Percentiles rank a stretch among this genome's conserved stretches.
Conservation (phyloP, 1,140 invertebrate genomes). For the Lordiphosa collinella region DNA sequence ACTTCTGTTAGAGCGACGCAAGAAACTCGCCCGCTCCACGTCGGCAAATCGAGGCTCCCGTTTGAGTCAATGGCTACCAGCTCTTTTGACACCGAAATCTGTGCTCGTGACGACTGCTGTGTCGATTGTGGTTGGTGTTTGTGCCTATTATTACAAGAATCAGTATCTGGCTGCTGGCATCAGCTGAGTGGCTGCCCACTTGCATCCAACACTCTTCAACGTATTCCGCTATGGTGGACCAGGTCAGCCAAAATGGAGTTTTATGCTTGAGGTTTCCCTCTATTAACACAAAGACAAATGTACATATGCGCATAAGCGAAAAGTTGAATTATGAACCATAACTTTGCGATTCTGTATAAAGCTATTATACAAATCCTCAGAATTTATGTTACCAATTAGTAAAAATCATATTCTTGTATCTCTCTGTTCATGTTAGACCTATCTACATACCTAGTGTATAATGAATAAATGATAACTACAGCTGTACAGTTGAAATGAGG, state of each 20-base stretch:
- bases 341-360: background rate
- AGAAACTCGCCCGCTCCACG: constrained; percentile 59
- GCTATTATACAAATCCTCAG: background rate
- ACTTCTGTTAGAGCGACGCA: constrained; percentile 80
- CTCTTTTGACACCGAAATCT: constrained; percentile 66
- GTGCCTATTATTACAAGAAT: constrained; percentile 78
- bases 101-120: constrained; percentile 71
- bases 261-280: constrained; percentile 47
- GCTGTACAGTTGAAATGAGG: too few species aligned
- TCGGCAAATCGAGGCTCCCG: constrained; percentile 45
- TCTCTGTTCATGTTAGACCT: background rate
- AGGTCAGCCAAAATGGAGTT: constrained; percentile 37
- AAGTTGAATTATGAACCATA: background rate
- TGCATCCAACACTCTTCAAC: constrained; percentile 29
- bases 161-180: constrained; percentile 71
- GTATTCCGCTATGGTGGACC: constrained; percentile 31
- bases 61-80: constrained; percentile 57
- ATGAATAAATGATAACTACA: too few species aligned
- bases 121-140: constrained; percentile 74
- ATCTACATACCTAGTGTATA: too few species aligned
- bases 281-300: constrained; percentile 32
- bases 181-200: constrained; percentile 56
- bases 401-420: background rate
- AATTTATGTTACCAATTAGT: background rate
- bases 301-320: background rate